Percentiles rank a stretch among this genome's conserved stretches.
Conservation (phyloP, 2,113 vertebrate genomes). For the Prolemur simus region DNA sequence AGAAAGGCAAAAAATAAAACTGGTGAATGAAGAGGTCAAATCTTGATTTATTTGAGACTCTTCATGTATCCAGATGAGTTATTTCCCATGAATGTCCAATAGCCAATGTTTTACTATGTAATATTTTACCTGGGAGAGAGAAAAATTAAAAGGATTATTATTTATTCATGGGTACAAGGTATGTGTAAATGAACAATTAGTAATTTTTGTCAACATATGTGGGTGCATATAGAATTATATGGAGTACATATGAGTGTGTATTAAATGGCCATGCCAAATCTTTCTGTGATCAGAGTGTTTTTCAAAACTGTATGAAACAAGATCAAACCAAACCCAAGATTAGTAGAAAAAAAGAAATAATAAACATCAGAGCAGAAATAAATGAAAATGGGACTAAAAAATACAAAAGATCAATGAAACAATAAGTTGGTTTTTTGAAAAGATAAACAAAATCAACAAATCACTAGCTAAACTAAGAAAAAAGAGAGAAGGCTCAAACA, state of each 20-base stretch:
- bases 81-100: background rate
- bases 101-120: background rate
- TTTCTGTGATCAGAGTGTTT: conserved; percentile 20
- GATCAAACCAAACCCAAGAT: no score
- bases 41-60: background rate
- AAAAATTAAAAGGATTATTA: background rate
- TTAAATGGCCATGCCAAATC: background rate
- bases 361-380: no score
- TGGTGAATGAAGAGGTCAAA: background rate
- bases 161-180: conserved; percentile 8
- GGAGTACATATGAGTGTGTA: background rate
- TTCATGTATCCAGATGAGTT: background rate
- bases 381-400: no score
- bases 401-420: no score
- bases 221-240: background rate
- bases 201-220: conserved; percentile 57
- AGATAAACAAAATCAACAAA: no score
- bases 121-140: conserved; percentile 8
- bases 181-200: conserved; percentile 17
- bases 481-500: no score
- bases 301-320: background rate
- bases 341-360: no score
- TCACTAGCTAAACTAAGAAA: no score
- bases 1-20: conserved; percentile 29
- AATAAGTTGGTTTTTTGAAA: no score